Evolutionary conservation across 2,888 invertebrate species (phyloP), one percentile per base, ranked within the genome.

Genomic region (Xanthorhoe spadicearia): DNA sequence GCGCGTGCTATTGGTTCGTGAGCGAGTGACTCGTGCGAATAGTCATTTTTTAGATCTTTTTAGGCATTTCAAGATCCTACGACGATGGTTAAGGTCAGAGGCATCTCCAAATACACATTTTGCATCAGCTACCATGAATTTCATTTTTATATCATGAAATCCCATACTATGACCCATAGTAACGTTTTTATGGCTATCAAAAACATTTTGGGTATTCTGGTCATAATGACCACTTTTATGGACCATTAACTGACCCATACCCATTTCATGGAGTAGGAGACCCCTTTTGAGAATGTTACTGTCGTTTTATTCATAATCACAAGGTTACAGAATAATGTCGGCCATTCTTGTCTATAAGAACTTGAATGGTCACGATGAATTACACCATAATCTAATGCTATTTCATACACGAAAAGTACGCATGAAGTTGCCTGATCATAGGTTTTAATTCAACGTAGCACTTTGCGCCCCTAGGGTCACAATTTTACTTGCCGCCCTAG

Each of bases 191-290:
- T 23, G 6, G 17, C 46, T 38, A 56, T 66, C 56, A 53, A 60
- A 57, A 61, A 52, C 65, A 61, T 56, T 66, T 66, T 23, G 53
- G 61, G 61, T 48, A 18, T 52, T 55, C 65, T 61, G 48, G 57
- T 66, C 65, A 61, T 66, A 66, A 66, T 66, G 61, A 61, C 57
- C 56, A 49, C 65, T 66, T 66, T 66, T 66, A 66, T 57, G 52
- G 65, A 7, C 56, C 61, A 66, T 66, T 66, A 65, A 66, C 56
- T 57, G 57, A 32, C 46, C 51, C 65, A 56, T 23, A 43, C 57
- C 52, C 65, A 28, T 66, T 66, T 49, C 46, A 35, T 51, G 53
- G 32, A 56, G 35, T 9, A 23, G 7, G 32, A 18, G 28, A 19
- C 51, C 59, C 49, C 35, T 50, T 46, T 65, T 48, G 43, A 38